Percentiles rank a stretch among this genome's conserved stretches.
phyloP scores from a whole-genome alignment of 2,888 invertebrate genomes.

The Zygothrica quintamaculata region DNA sequence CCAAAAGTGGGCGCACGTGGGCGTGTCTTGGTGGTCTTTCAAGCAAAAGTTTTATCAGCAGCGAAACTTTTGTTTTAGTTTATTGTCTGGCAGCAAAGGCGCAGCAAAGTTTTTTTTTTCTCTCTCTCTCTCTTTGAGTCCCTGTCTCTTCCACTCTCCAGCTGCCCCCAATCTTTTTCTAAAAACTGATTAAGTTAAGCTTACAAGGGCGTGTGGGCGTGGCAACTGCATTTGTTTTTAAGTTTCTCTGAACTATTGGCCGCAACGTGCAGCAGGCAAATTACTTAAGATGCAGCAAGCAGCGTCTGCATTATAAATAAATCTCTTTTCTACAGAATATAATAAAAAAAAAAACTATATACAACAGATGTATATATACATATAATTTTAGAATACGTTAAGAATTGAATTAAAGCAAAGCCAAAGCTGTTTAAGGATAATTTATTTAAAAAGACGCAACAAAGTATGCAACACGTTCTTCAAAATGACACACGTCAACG shows the following conservation, averaged over 20 bases:
- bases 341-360: background rate
- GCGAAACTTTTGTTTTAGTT: constrained; percentile 73
- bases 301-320: constrained; percentile 13
- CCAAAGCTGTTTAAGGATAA: constrained; percentile 6
- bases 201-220: constrained; percentile 10
- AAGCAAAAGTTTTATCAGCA: constrained; percentile 64
- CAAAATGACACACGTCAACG: constrained; percentile 50
- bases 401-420: background rate
- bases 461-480: constrained; percentile 52
- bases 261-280: constrained; percentile 35
- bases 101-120: constrained; percentile 50
- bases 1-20: background rate
- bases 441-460: constrained; percentile 29
- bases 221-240: constrained; percentile 24
- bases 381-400: background rate
- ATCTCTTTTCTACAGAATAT: constrained; percentile 3
- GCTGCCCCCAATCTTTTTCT: constrained; percentile 7
- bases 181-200: constrained; percentile 68
- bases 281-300: constrained; percentile 31
- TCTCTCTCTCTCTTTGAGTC: background rate
- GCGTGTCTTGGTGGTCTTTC: background rate
- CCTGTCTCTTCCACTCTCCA: background rate
- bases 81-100: constrained; percentile 69
- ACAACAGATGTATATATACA: background rate
- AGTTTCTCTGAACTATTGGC: constrained; percentile 16